Percentiles rank a stretch among this genome's conserved stretches.
phyloP scores from a whole-genome alignment of 2,113 vertebrate genomes.

The Tetrao urogallus region DNA sequence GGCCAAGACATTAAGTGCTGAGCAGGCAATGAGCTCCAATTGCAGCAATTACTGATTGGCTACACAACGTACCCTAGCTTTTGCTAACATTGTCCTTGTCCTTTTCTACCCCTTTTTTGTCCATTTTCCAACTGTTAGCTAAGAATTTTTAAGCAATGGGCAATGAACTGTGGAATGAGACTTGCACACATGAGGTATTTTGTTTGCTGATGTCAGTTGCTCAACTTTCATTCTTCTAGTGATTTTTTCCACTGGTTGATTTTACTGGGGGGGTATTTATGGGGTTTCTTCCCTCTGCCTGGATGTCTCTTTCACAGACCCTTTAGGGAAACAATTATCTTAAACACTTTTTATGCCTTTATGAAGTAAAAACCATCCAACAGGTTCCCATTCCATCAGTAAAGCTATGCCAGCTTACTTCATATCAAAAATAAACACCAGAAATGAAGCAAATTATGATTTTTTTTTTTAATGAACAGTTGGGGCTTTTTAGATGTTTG shows the following conservation, averaged over 20 bases:
- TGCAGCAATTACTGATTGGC: constrained; percentile 55
- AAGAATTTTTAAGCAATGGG: not conserved
- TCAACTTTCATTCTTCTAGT: not conserved
- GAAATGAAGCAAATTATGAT: not conserved
- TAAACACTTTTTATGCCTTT: not conserved
- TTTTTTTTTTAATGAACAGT: too few relatives aligned
- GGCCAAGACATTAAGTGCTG: constrained; percentile 43
- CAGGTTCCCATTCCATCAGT: not conserved
- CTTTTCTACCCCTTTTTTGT: not conserved
- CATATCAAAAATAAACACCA: not conserved
- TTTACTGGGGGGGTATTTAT: not conserved
- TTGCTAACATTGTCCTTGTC: constrained; percentile 18
- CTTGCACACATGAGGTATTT: accelerated
- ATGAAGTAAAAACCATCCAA: not conserved
- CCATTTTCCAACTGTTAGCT: not conserved
- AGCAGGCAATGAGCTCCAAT: constrained; percentile 59
- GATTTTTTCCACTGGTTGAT: not conserved
- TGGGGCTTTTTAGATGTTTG: too few relatives aligned
- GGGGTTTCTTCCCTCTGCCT: not conserved
- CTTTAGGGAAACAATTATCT: not conserved
- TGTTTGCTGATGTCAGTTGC: not conserved
- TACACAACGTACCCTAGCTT: not conserved
- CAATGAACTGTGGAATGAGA: not conserved
- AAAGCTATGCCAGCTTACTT: not conserved
- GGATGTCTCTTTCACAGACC: not conserved